Conservation (phyloP, 2,888 invertebrate species). For the Chloroclysta siterata region DNA sequence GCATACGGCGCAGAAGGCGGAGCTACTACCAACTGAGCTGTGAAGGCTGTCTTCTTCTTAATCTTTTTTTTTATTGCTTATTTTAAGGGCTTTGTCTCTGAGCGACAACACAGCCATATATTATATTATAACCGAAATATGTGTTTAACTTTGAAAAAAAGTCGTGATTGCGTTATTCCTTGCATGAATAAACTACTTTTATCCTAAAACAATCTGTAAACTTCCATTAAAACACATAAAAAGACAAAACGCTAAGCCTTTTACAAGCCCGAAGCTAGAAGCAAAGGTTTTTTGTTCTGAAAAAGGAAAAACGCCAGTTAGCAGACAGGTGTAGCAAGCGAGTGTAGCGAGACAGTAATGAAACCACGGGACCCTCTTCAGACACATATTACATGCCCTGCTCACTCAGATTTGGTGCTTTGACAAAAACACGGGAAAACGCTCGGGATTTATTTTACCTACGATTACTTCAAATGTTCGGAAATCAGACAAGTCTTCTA, state of each 20-base stretch:
- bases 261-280: neutral
- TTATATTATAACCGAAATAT: too few species aligned
- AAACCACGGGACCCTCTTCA: conserved; percentile 38
- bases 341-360: conserved; percentile 32
- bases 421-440: conserved; percentile 27
- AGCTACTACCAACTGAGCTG: too few species aligned
- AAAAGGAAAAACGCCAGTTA: conserved; percentile 33
- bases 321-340: conserved; percentile 38
- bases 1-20: too few species aligned
- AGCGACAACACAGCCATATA: too few species aligned
- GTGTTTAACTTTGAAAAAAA: too few species aligned
- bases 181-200: too few species aligned
- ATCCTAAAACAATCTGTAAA: too few species aligned
- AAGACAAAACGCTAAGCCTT: neutral
- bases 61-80: too few species aligned
- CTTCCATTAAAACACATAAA: neutral
- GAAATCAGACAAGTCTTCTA: neutral
- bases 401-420: conserved; percentile 37
- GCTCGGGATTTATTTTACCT: conserved; percentile 4
- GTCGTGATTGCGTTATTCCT: too few species aligned
- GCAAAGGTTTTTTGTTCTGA: neutral
- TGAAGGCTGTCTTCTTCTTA: too few species aligned
- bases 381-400: conserved; percentile 39
- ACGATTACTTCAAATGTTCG: conserved; percentile 8
- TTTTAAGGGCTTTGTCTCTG: too few species aligned